Base-by-base conservation (phyloP, 2,888 invertebrate species). In the Sepioteuthis lessoniana region DNA sequence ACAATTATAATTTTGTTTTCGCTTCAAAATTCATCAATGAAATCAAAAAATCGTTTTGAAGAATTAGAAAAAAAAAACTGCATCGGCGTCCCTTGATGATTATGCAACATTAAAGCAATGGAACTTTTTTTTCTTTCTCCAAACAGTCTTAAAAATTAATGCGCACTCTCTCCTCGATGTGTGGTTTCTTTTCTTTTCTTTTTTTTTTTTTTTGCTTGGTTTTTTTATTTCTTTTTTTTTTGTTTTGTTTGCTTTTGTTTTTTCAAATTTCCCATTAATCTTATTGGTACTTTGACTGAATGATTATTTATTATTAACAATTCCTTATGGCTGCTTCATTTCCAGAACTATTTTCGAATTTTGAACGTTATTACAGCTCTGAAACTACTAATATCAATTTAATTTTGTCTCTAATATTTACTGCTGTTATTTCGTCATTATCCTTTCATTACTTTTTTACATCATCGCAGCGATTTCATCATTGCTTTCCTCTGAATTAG, bases 1-100 rank as follows among this genome's bases (percentile, higher is more conserved):
- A 76, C 76, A 76, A n/a, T 76, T 76, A 76, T 76, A 76, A 76
- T 76, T 76, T 76, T 35, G n/a, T 76, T 76, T 76, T 76, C 76
- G 76, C 76, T 16, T 1, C 16, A 25, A 76, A 76, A 76, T 76
- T 76, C 76, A 76, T 76, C 76, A 35, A 76, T 76, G 76, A 76
- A 76, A 76, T 76, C n/a, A 76, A n/a, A 76, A 76, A 76, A 35
- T 25, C n/a, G n/a, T 35, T 16, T 35, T n/a, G 28, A 28, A n/a
- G 76, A 4, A 28, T 55, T 28, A 28, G 16, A 25, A 55, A 55
- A 55, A 28, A 76, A n/a, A 35, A n/a, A n/a, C 76, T 19, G 16
- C n/a, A n/a, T 35, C 13, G 76, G n/a, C 13, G 76, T 76, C 76
- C n/a, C 76, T 76, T 35, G 76, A 76, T 35, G n/a, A 76, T 76